Evolutionary conservation across 2,888 invertebrate species (phyloP), one percentile per base, ranked within the genome.

Genomic region (Operophtera brumata): DNA sequence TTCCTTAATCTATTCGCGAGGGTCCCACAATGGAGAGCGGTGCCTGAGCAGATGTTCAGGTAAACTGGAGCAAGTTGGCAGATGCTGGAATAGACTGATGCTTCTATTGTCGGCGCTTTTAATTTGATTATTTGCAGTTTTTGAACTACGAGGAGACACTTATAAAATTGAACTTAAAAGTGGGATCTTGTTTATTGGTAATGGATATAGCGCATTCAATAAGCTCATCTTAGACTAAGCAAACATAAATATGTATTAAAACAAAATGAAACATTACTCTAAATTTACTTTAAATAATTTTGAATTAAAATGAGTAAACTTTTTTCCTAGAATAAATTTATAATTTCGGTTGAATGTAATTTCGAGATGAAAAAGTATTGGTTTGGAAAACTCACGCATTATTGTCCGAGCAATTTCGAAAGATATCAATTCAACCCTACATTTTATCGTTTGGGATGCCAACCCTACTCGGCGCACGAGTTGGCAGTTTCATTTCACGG

Each of bases 21-120:
- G 69, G 58, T 62, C 51, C 37, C 65, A 71, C 67, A 66, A 73
- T 67, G 67, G 64, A 49, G 63, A 61, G 69, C 32, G 50, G 50
- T 43, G 49, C 35, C 36, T 26, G 67, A 78, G 84, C 89, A 87
- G 88, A 86, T 89, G 87, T 82, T 60, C 82, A 85, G 85, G 83
- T 84, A 84, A 86, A 84, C 76, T 82, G 78, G 87, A 75, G 75
- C 78, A 68, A 52, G 52, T 37, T 52, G 61, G 80, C 86, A 87
- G 87, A 86, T 89, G 88, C 73, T 69, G 63, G 37, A 63, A 69
- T 70, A 64, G 67, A 62, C 62, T 57, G 63, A 55, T 54, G 64
- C 59, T 41, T 59, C 59, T 64, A 73, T 80, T 82, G 80, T 79
- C 47, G 71, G 67, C 69, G 46, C 47, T 57, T 81, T 80, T 86